Base-by-base conservation (phyloP, 1,140 invertebrate genomes). In the Paralvinella palmiformis region DNA sequence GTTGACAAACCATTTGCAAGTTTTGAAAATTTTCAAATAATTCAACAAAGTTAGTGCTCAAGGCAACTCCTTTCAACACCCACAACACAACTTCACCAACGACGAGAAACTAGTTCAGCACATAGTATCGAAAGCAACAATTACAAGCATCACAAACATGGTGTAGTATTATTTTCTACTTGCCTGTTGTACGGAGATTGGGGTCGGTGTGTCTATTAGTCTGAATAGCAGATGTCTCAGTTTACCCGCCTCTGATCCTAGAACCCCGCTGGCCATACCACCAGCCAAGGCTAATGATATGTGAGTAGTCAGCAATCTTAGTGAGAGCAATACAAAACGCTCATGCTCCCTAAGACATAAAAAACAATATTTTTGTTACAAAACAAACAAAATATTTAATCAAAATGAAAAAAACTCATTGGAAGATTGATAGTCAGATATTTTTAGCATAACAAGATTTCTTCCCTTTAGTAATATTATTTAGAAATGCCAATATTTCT, bases 241-340 rank as follows among this genome's bases (percentile, higher is more conserved):
- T n/a, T 80, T 79, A 63, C 79, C 77, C 3, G 85, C 84, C 69
- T 87, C 81, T n/a, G 69, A 50, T 4, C 84, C 84, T 1, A 86
- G 73, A 20, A 86, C 72, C 56, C 78, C 77, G 56, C 77, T 77
- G 17, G 83, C 74, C 63, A 82, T 71, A 55, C 82, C 83, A 53
- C 83, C 81, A 59, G 77, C 81, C 35, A 83, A 73, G 13, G 85
- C 85, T 52, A 87, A 72, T 32, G 83, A 84, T 31, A 87, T 79
- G 80, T 87, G 86, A 7, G 85, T 84, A 62, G 80, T 82, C 13
- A 88, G 72, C 31, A 88, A 79, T 66, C 83, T 81, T 50, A 88
- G 69, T 71, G 85, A 85, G 7, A 86, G 73, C 35, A 83, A 67
- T 5, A 87, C 84, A 79, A 88, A 88, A 41, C 84, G 74, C 62